A percentile compares a stretch with the other conserved stretches of the same genome.
Evolutionary conservation across 2,888 invertebrate species (phyloP).

Genomic region (Myathropa florea): DNA sequence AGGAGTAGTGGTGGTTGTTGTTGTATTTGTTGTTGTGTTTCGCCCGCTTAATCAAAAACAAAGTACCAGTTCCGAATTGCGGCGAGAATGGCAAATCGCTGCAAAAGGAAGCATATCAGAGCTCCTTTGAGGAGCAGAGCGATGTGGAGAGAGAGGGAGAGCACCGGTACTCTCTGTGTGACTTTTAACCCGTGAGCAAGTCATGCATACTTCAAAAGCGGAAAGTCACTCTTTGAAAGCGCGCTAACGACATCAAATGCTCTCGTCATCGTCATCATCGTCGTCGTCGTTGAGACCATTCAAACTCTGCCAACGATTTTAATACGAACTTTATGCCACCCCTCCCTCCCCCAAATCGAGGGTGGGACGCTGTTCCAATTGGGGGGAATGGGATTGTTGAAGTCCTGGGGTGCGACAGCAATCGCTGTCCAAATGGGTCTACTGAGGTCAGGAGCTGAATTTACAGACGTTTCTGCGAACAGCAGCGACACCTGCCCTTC

Average conservation of each 20-base stretch:
- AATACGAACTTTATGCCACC: not conserved
- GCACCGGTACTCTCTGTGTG: not conserved
- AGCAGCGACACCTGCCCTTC: not conserved
- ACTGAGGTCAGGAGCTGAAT: not conserved
- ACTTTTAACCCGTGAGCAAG: conserved; percentile 44
- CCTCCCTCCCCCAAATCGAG: not conserved
- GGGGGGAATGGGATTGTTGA: not conserved
- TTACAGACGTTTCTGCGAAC: not conserved
- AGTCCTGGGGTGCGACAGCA: not conserved
- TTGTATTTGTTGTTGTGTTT: conserved; percentile 30
- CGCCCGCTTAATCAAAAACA: conserved; percentile 66
- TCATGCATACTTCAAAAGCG: conserved; percentile 57
- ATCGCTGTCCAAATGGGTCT: not conserved
- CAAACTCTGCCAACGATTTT: not conserved
- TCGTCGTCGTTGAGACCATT: conserved; percentile 9
- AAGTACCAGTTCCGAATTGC: conserved; percentile 37
- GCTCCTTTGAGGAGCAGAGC: conserved; percentile 28
- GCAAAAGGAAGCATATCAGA: conserved; percentile 31
- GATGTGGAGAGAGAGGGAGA: no score
- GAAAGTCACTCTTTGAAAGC: conserved; percentile 43
- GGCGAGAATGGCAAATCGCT: conserved; percentile 44
- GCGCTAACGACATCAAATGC: conserved; percentile 29
- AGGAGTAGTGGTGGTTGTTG: not conserved
- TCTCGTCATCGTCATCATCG: no score
- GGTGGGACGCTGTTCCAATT: not conserved